Conservation (phyloP, 2,888 invertebrate genomes). For the Tribolium freemani region DNA sequence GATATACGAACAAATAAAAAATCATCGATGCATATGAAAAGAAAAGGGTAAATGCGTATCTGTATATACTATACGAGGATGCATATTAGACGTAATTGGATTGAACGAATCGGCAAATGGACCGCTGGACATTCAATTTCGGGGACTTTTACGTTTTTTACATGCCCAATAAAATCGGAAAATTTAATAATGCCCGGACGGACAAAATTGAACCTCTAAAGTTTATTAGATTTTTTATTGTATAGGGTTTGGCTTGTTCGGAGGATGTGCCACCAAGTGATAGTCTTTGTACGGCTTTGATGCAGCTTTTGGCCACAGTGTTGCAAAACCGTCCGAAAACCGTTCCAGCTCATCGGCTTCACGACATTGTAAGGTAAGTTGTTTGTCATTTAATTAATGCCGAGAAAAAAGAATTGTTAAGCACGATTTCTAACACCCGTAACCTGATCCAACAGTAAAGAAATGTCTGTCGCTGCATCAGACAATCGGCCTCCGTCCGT, state of each 20-base stretch:
- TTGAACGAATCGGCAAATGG: conserved; percentile 54
- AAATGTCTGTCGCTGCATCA: conserved; percentile 19
- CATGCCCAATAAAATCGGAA: conserved; percentile 47
- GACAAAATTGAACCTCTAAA: conserved; percentile 14
- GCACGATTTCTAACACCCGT: background rate
- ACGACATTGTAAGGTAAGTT: conserved; percentile 73
- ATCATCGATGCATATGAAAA: conserved; percentile 35
- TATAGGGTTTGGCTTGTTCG: conserved; percentile 60
- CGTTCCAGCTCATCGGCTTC: conserved; percentile 67
- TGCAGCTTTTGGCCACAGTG: conserved; percentile 71
- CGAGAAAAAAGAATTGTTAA: no score
- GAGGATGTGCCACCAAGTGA: conserved; percentile 65
- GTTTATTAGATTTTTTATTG: conserved; percentile 47
- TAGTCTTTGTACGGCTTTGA: conserved; percentile 67
- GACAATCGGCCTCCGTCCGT: conserved; percentile 35
- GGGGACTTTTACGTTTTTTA: conserved; percentile 39
- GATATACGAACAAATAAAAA: conserved; percentile 29
- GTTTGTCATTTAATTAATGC: no score
- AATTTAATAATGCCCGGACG: conserved; percentile 30
- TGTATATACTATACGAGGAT: no score
- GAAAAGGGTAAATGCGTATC: conserved; percentile 27
- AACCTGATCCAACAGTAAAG: conserved; percentile 35
- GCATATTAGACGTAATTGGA: conserved; percentile 45
- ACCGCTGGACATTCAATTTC: conserved; percentile 53
- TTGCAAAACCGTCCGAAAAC: conserved; percentile 69